Evolutionary conservation across 2,888 invertebrate genomes (phyloP).

Genomic region (Coelogynopora nodosa): DNA sequence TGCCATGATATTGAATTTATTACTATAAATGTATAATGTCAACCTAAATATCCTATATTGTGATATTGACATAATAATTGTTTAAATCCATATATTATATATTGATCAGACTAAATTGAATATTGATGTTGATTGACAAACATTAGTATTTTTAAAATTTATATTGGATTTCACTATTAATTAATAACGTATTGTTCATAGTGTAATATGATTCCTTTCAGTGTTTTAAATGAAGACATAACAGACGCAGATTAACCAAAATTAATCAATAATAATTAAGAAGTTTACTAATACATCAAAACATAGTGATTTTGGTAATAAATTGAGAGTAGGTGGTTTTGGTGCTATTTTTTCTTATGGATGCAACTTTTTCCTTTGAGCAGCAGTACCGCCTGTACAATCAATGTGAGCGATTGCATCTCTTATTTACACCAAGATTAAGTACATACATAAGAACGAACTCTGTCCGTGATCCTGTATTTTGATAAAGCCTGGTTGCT

Average conservation of each 20-base stretch:
- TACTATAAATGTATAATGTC: no score
- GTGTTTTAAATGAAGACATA: slow-evolving; percentile 22
- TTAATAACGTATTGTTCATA: slow-evolving; percentile 14
- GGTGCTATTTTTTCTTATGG: slow-evolving; percentile 15
- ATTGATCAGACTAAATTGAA: no score
- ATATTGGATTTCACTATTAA: no score
- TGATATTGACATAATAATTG: no score
- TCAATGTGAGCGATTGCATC: slow-evolving; percentile 24
- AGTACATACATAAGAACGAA: slow-evolving; percentile 4
- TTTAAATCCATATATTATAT: no score
- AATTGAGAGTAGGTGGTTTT: slow-evolving; percentile 14
- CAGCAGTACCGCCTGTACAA: slow-evolving; percentile 14
- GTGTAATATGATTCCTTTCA: background rate
- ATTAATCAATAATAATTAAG: slow-evolving; percentile 12
- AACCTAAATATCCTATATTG: no score
- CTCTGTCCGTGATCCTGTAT: slow-evolving; percentile 2
- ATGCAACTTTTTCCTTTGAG: background rate
- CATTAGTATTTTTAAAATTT: no score
- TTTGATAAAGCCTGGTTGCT: slow-evolving; percentile 27
- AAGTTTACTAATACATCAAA: background rate
- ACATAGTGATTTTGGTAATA: slow-evolving; percentile 2
- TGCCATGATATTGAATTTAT: no score
- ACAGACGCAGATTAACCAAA: slow-evolving; percentile 13
- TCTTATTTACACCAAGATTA: slow-evolving; percentile 26
- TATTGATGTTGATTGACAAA: no score